A percentile compares a stretch with the other conserved stretches of the same genome.
Conservation (phyloP, 2,797 vertebrate genomes). For the Pagetopsis macropterus region DNA sequence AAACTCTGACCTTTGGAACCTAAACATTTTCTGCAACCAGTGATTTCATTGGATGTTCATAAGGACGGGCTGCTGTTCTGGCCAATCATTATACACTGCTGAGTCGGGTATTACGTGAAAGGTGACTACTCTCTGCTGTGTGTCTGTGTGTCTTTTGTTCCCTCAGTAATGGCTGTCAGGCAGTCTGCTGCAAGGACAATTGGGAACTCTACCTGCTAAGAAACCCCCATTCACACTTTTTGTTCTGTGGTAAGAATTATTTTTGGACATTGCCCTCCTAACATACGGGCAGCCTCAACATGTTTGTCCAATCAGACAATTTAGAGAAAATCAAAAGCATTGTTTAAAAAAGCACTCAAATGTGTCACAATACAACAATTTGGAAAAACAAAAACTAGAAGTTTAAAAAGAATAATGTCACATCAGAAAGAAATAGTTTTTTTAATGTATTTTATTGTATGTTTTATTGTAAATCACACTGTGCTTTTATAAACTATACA, state of each 20-base stretch:
- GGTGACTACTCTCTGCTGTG: too few relatives aligned
- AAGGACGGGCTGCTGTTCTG: background rate
- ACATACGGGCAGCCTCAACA: background rate
- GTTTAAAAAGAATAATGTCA: background rate
- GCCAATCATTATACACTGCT: conserved; percentile 6
- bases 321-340: background rate
- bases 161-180: conserved; percentile 15
- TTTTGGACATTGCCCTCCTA: background rate
- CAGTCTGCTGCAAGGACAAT: background rate
- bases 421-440: background rate
- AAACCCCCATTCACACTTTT: too few relatives aligned
- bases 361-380: too few relatives aligned
- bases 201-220: too few relatives aligned
- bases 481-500: background rate
- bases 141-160: background rate
- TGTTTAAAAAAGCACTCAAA: too few relatives aligned
- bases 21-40: background rate
- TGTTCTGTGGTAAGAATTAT: too few relatives aligned
- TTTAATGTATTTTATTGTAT: background rate
- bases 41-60: background rate
- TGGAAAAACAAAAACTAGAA: too few relatives aligned
- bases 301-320: background rate
- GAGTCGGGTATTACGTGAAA: background rate
- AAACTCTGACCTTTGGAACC: conserved; percentile 12
- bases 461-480: background rate